A percentile compares a stretch with the other conserved stretches of the same genome.
phyloP scores from a whole-genome alignment of 1,140 invertebrate genomes.

The Danaus melanippus region DNA sequence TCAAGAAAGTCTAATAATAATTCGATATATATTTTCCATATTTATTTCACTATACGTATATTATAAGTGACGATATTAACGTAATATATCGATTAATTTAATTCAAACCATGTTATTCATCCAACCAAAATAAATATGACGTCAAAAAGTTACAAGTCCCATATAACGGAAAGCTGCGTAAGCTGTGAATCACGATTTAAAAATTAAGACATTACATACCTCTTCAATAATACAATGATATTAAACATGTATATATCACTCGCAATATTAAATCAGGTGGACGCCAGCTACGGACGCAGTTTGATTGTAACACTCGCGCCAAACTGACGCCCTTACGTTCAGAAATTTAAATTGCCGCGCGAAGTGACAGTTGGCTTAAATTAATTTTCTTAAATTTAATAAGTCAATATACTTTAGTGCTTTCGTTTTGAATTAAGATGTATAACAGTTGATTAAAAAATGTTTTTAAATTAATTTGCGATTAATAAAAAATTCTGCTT shows the following conservation, averaged over 20 bases:
- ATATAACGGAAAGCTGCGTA: conserved; percentile 6
- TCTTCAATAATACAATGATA: conserved; percentile 24
- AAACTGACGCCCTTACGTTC: conserved; percentile 30
- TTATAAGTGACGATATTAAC: too few species aligned
- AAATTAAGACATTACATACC: conserved; percentile 23
- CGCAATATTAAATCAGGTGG: conserved; percentile 46
- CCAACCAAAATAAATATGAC: too few species aligned
- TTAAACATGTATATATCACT: conserved; percentile 28
- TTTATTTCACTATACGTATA: too few species aligned
- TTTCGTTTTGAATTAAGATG: too few species aligned
- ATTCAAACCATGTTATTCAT: too few species aligned
- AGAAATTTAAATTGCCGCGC: conserved; percentile 31
- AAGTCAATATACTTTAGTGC: too few species aligned
- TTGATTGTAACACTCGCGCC: conserved; percentile 22
- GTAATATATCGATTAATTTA: too few species aligned
- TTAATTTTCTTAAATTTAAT: too few species aligned
- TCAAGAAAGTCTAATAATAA: too few species aligned
- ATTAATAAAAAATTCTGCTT: conserved; percentile 16
- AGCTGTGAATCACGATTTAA: conserved; percentile 21
- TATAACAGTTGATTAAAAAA: too few species aligned
- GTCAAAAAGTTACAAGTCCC: too few species aligned
- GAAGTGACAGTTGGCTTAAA: conserved; percentile 32
- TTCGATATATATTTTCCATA: too few species aligned
- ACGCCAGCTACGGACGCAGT: conserved; percentile 33
- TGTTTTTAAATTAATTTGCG: neutral